A percentile compares a stretch with the other conserved stretches of the same genome.
Evolutionary conservation across 2,797 vertebrate genomes (phyloP).

Genomic region (Leuciscus waleckii): DNA sequence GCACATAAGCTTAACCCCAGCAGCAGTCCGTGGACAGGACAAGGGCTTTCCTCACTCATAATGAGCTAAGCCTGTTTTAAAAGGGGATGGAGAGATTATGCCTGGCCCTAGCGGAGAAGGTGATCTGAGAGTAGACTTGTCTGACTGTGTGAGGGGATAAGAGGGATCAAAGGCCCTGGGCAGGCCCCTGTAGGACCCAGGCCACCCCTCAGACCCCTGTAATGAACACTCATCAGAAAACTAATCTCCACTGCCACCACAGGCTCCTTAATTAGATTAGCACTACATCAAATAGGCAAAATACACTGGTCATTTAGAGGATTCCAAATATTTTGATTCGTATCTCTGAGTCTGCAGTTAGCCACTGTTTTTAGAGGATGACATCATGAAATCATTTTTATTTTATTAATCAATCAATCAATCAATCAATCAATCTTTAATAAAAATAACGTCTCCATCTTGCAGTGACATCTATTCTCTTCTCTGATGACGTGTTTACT

Average conservation of each 20-base stretch:
- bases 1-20: conserved; percentile 54
- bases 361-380: not conserved
- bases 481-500: too few relatives aligned
- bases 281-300: not conserved
- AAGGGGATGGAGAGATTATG: conserved; percentile 59
- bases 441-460: too few relatives aligned
- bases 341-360: conserved; percentile 24
- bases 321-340: conserved; percentile 30
- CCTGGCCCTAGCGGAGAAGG: conserved; percentile 5
- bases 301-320: conserved; percentile 9
- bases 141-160: conserved; percentile 52
- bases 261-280: conserved; percentile 52
- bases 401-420: too few relatives aligned
- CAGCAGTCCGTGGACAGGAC: conserved; percentile 51
- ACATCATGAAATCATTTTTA: not conserved
- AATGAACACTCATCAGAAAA: conserved; percentile 51
- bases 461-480: too few relatives aligned
- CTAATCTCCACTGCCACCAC: conserved; percentile 50
- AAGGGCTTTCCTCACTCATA: conserved; percentile 57
- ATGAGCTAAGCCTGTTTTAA: conserved; percentile 63
- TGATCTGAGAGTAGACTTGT: conserved; percentile 24
- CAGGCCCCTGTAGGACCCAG: conserved; percentile 47
- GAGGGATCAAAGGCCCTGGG: conserved; percentile 56
- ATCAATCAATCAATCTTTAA: too few relatives aligned
- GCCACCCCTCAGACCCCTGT: conserved; percentile 53